Evolutionary conservation across 1,140 invertebrate species (phyloP).

Genomic region (Drosophila oshimai): DNA sequence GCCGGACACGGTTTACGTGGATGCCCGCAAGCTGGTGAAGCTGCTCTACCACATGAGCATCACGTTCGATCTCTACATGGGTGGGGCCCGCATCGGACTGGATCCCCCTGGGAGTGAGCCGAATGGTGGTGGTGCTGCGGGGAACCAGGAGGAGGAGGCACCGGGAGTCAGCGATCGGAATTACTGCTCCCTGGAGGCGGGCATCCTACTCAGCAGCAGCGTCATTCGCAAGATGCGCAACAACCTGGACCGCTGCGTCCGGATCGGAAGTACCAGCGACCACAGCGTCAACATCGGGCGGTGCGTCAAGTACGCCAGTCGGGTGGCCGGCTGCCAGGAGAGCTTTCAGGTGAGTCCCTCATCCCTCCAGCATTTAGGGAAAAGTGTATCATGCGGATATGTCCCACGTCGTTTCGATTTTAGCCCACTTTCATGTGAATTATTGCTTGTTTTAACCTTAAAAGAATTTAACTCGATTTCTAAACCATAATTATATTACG

Average conservation of each 20-base stretch:
- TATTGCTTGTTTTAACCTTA: too few relatives aligned
- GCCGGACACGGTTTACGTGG: slow-evolving; percentile 91
- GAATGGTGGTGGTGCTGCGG: too few relatives aligned
- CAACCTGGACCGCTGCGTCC: slow-evolving; percentile 93
- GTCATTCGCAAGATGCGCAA: slow-evolving; percentile 88
- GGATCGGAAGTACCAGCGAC: slow-evolving; percentile 90
- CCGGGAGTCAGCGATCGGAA: slow-evolving; percentile 65
- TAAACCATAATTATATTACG: too few relatives aligned
- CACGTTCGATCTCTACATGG: slow-evolving; percentile 91
- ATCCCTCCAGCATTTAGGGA: too few relatives aligned
- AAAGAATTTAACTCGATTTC: too few relatives aligned
- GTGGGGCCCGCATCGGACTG: slow-evolving; percentile 78
- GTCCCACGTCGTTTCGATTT: too few relatives aligned
- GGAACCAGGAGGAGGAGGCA: not conserved
- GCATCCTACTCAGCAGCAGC: slow-evolving; percentile 90
- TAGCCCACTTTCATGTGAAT: too few relatives aligned
- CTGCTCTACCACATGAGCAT: slow-evolving; percentile 91
- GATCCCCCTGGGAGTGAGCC: not conserved
- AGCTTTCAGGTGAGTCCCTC: slow-evolving; percentile 83
- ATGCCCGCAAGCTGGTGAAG: slow-evolving; percentile 87
- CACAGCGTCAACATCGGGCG: slow-evolving; percentile 92
- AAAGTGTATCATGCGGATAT: too few relatives aligned
- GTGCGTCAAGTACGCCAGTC: slow-evolving; percentile 89
- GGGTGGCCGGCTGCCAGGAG: slow-evolving; percentile 85
- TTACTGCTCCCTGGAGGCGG: slow-evolving; percentile 85